Evolutionary conservation across 2,888 invertebrate genomes (phyloP).

Genomic region (Thumatha senex): DNA sequence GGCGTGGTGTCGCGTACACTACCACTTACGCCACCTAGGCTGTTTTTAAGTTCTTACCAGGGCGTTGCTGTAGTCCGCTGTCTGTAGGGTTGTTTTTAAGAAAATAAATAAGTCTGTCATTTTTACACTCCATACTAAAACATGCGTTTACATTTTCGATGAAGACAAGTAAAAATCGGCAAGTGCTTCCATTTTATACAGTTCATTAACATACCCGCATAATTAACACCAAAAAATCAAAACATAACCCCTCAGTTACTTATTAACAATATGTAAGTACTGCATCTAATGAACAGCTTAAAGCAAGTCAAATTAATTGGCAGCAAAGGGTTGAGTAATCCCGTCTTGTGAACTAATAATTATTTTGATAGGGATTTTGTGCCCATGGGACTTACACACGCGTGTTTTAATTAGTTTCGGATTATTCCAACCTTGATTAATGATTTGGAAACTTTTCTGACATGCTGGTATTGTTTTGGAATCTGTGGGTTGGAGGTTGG

Average conservation of each 20-base stretch:
- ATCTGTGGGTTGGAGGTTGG: neutral
- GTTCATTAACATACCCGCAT: conserved; percentile 11
- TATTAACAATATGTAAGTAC: conserved; percentile 17
- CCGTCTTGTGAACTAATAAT: conserved; percentile 52
- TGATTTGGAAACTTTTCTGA: conserved; percentile 39
- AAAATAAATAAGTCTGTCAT: neutral
- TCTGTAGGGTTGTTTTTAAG: too few species aligned
- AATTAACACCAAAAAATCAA: conserved; percentile 10
- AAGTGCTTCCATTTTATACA: neutral
- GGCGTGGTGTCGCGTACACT: too few species aligned
- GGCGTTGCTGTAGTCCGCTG: too few species aligned
- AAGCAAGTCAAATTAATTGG: conserved; percentile 57
- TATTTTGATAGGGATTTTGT: conserved; percentile 60
- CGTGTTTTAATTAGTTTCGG: conserved; percentile 73
- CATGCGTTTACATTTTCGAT: too few species aligned
- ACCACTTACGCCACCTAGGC: too few species aligned
- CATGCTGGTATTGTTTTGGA: conserved; percentile 16
- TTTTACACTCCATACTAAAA: neutral
- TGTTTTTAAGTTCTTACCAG: too few species aligned
- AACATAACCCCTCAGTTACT: neutral
- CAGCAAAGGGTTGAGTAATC: conserved; percentile 51
- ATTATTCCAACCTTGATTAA: conserved; percentile 61
- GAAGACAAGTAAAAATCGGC: too few species aligned
- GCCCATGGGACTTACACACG: conserved; percentile 45
- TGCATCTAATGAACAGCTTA: conserved; percentile 49